Base-by-base conservation (phyloP, 2,113 vertebrate genomes). In the Ophthalmolycus amberensis region DNA sequence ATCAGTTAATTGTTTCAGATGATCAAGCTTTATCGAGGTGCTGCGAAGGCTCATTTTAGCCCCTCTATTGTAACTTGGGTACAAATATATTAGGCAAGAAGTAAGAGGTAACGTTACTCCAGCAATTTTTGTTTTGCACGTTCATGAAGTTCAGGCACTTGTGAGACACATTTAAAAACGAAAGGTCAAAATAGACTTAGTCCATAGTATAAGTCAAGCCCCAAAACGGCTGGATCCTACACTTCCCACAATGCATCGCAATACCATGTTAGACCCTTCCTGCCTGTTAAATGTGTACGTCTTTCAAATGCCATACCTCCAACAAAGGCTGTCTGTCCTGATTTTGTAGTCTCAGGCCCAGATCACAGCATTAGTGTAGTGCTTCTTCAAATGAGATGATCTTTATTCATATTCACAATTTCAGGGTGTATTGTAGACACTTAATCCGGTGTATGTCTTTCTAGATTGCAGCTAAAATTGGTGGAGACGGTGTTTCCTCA, bases 381-480 rank as follows among this genome's bases (percentile, higher is more conserved):
- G 18, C 1, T 16, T 9, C 11, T 22, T 38, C 9, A 66, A 29
- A 66, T 66, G 2, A 27, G 6, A 50, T 22, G n/a, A 27, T 32
- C 38, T 66, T 18, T 22, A 18, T 54, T 70, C n/a, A 22, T 69
- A 46, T 29, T 52, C 10, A 50, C 29, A 29, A 15, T 68, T 18
- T 69, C 22, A 1, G 1, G 40, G 0, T 37, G 63, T 64, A 37
- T 22, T 44, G 22, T 40, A 40, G 5, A 68, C 3, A 4, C 42
- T 27, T 68, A 15, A 83, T 60, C 22, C 3, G 0, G 0, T 64
- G 9, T 64, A 5, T 32, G 12, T 82, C 46, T 70, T 79, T 91
- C 9, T 80, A 99, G 97, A 99, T 99, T 38, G 97, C 97, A 86
- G 97, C 97, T 78, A 99, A 99, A 93, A 99, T 99, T 6, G 97